Percentiles rank a stretch among this genome's conserved stretches.
Evolutionary conservation across 2,113 vertebrate genomes (phyloP).

Genomic region (Sakesphorus luctuosus): DNA sequence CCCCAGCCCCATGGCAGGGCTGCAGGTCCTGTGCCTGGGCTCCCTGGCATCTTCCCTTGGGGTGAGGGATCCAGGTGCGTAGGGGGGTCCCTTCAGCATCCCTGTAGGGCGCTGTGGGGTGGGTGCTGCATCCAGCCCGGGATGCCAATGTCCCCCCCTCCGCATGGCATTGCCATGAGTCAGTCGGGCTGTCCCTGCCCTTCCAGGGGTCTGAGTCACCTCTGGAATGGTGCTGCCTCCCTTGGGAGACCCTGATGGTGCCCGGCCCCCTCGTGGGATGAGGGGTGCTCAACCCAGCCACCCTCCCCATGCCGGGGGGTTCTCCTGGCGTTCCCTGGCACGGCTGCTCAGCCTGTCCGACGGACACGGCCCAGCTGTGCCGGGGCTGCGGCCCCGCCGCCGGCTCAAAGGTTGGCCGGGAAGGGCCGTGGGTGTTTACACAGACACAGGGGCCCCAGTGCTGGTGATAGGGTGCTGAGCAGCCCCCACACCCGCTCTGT

Average conservation of each 20-base stretch:
- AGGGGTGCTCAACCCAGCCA: not conserved
- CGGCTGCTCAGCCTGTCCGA: not conserved
- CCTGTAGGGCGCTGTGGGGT: not conserved
- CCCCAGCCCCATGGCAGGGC: not conserved
- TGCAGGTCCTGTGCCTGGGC: fast-evolving
- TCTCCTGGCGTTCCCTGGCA: not conserved
- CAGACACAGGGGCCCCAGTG: not conserved
- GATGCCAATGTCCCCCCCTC: not conserved
- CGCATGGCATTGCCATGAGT: not conserved
- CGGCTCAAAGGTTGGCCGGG: not conserved
- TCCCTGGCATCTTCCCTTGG: not conserved
- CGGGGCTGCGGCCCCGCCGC: not conserved
- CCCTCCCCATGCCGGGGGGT: fast-evolving
- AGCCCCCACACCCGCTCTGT: not conserved
- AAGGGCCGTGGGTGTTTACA: not conserved
- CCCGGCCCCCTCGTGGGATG: no score
- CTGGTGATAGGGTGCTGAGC: not conserved
- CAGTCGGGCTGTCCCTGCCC: not conserved
- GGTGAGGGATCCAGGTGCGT: no score
- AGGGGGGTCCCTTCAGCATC: not conserved
- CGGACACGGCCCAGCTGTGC: not conserved
- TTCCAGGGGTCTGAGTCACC: not conserved
- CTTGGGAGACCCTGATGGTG: not conserved
- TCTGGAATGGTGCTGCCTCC: not conserved
- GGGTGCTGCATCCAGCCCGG: not conserved